Evolutionary conservation across 2,888 invertebrate genomes (phyloP).

Genomic region (Heliconius cydno): DNA sequence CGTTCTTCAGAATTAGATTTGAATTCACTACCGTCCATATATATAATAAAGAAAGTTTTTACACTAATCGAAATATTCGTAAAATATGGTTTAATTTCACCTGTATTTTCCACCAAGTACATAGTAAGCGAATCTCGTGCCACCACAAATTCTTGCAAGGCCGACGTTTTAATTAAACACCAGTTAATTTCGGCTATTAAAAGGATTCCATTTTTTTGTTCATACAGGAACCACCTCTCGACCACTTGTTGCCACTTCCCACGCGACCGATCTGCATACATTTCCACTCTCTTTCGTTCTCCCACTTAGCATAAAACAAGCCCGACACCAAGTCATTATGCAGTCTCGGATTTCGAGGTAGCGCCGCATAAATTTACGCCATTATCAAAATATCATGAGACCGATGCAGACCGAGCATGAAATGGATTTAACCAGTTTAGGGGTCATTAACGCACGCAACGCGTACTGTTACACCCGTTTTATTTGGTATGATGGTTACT

Average conservation of each 20-base stretch:
- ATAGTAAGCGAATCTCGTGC: slow-evolving; percentile 45
- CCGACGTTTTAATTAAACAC: slow-evolving; percentile 70
- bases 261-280: slow-evolving; percentile 80
- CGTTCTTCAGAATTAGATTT: neutral
- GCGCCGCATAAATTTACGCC: slow-evolving; percentile 77
- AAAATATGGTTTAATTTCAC: slow-evolving; percentile 44
- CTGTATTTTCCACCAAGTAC: slow-evolving; percentile 38
- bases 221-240: slow-evolving; percentile 62
- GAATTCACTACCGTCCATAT: neutral
- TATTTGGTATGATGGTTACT: slow-evolving; percentile 51
- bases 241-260: slow-evolving; percentile 82
- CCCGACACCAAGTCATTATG: slow-evolving; percentile 78
- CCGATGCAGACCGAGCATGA: slow-evolving; percentile 70
- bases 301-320: slow-evolving; percentile 82
- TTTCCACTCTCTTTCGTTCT: slow-evolving; percentile 77
- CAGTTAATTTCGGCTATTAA: slow-evolving; percentile 65
- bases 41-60: neutral
- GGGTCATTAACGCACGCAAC: slow-evolving; percentile 79
- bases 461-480: slow-evolving; percentile 56
- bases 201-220: slow-evolving; percentile 60
- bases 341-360: slow-evolving; percentile 77
- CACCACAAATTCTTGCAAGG: slow-evolving; percentile 44
- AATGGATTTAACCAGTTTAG: slow-evolving; percentile 72
- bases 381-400: slow-evolving; percentile 81
- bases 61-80: slow-evolving; percentile 10